Evolutionary conservation across 1,140 invertebrate genomes (phyloP).

Genomic region (Calycopis cecrops): DNA sequence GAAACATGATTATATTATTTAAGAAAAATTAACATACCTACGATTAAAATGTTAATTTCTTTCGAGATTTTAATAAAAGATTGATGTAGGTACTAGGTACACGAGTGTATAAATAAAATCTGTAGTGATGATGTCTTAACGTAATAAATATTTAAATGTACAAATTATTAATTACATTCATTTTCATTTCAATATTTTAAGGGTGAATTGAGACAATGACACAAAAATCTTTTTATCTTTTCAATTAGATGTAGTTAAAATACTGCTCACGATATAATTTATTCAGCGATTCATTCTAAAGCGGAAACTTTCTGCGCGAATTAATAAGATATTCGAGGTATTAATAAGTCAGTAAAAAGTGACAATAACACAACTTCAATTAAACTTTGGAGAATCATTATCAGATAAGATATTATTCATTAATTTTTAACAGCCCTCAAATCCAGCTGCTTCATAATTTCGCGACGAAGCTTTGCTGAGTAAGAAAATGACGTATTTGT

Average conservation of each 20-base stretch:
- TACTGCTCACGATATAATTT: constrained; percentile 33
- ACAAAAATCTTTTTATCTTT: not conserved
- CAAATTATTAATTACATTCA: no score
- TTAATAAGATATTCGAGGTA: constrained; percentile 56
- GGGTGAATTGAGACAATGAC: not conserved
- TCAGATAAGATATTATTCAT: constrained; percentile 72
- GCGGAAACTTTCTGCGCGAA: constrained; percentile 41
- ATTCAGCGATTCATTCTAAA: constrained; percentile 44
- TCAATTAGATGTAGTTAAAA: constrained; percentile 15
- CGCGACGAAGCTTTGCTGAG: constrained; percentile 37
- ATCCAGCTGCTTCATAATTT: constrained; percentile 63
- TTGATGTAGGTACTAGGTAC: no score
- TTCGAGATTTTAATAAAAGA: no score
- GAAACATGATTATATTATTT: no score
- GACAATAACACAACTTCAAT: constrained; percentile 68
- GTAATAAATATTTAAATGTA: no score
- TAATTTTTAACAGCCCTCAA: constrained; percentile 68
- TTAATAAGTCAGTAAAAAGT: constrained; percentile 53
- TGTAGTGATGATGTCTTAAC: no score
- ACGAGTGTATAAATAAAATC: no score
- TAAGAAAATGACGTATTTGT: constrained; percentile 64
- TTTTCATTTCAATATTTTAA: no score
- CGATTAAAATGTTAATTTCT: no score
- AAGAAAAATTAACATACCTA: no score
- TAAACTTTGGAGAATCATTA: constrained; percentile 70